Evolutionary conservation across 1,140 invertebrate genomes (phyloP).

Genomic region (Solen grandis): DNA sequence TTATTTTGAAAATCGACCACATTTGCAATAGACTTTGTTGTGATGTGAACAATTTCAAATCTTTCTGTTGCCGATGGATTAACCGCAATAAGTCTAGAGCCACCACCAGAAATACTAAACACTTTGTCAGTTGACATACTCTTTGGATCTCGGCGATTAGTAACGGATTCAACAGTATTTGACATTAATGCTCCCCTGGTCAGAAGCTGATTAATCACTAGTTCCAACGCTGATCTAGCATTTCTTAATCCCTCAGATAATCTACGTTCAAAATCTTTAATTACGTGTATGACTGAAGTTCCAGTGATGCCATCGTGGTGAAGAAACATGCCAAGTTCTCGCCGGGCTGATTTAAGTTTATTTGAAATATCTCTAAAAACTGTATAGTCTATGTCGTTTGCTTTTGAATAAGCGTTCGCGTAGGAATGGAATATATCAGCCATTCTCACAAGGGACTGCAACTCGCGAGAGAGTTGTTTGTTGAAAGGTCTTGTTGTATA

Average conservation of each 20-base stretch:
- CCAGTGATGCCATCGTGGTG: conserved; percentile 54
- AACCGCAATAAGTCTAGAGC: not conserved
- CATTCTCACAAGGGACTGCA: conserved; percentile 90
- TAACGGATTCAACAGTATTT: not conserved
- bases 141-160: not conserved
- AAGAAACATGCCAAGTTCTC: conserved; percentile 42
- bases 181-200: not conserved
- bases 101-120: not conserved
- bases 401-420: conserved; percentile 77
- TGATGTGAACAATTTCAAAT: conserved; percentile 22
- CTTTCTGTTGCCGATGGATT: conserved; percentile 37
- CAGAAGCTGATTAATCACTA: conserved; percentile 7
- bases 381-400: conserved; percentile 18
- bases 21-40: not conserved
- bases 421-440: conserved; percentile 82
- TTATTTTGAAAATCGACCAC: not conserved
- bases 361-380: not conserved
- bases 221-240: conserved; percentile 19
- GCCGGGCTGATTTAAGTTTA: conserved; percentile 7
- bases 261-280: conserved; percentile 42
- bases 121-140: not conserved
- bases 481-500: conserved; percentile 95
- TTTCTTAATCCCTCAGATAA: not conserved
- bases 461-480: conserved; percentile 91
- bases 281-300: conserved; percentile 43